These are phyloP conservation scores for Falco novaeseelandiae DNA, from an alignment of 2,797 vertebrate genomes.

Conservation along the genomic window DNA sequence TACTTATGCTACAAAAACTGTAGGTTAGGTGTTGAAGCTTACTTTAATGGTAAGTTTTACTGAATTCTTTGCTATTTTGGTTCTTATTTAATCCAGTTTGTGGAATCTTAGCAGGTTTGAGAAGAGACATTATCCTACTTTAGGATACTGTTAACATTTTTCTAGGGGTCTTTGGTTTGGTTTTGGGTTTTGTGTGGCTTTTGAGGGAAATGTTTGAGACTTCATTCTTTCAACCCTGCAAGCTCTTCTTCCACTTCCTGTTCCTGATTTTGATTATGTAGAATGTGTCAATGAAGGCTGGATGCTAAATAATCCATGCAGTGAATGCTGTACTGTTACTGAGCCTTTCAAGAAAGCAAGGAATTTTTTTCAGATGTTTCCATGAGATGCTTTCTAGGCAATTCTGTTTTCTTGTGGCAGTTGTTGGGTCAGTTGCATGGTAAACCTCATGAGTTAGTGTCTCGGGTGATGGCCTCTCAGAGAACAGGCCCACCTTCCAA, in stretches of 20 bases:
- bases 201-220: background rate
- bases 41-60: background rate
- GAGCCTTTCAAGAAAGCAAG: background rate
- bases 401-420: background rate
- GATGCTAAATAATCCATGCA: background rate
- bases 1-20: background rate
- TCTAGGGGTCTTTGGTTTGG: background rate
- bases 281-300: background rate
- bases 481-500: background rate
- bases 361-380: background rate
- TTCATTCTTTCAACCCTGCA: background rate
- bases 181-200: background rate
- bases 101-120: background rate
- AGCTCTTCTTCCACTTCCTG: background rate
- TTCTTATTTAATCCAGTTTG: background rate
- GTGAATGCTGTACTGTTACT: background rate
- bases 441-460: background rate
- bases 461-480: background rate
- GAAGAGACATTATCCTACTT: background rate
- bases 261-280: background rate
- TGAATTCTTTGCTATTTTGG: background rate
- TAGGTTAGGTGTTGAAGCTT: background rate
- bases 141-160: background rate
- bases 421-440: background rate
- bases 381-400: background rate